phyloP scores from a whole-genome alignment of 2,113 vertebrate genomes.

The Upupa epops region DNA sequence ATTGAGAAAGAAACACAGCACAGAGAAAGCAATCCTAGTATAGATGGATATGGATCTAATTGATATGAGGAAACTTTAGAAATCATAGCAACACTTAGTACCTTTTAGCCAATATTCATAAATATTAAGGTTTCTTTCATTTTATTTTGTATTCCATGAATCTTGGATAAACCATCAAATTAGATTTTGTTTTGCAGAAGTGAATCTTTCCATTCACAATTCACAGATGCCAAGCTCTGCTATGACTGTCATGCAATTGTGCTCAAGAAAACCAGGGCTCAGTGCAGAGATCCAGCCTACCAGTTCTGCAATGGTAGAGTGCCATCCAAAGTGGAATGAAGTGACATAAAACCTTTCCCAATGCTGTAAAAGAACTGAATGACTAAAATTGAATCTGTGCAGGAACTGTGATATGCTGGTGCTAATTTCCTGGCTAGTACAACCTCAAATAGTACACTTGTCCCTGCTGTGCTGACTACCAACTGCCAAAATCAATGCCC shows the following conservation, averaged over 20 bases:
- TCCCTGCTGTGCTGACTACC: background rate
- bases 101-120: background rate
- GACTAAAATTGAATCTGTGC: background rate
- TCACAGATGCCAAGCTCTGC: background rate
- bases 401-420: background rate
- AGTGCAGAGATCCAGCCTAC: background rate
- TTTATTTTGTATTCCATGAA: background rate
- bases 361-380: background rate
- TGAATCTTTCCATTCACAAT: background rate
- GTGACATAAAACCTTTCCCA: background rate
- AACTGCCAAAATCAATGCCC: constrained; percentile 33
- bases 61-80: background rate
- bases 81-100: background rate
- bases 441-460: background rate
- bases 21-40: background rate
- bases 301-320: background rate
- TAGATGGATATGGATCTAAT: background rate
- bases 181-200: background rate
- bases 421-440: constrained; percentile 32
- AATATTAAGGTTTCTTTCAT: background rate
- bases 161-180: background rate
- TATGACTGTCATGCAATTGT: background rate
- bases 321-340: background rate
- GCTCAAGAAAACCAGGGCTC: rapidly evolving
- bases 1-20: background rate